Base-by-base conservation (phyloP, 2,888 invertebrate species). In the Cataglyphis albicans region DNA sequence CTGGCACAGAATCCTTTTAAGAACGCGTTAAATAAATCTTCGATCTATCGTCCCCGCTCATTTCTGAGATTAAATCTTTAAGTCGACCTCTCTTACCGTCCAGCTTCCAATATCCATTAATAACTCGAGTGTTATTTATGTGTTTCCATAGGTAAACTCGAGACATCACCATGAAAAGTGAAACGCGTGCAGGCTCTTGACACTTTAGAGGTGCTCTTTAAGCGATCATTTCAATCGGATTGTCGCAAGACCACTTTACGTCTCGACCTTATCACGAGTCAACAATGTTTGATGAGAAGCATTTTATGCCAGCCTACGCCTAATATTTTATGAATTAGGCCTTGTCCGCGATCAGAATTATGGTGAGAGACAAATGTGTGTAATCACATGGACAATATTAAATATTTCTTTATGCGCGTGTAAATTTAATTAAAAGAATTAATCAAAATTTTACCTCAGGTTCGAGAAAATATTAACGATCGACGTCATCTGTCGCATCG, bases 61-160 rank as follows among this genome's bases (percentile, higher is more conserved):
- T 21, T 25, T 48, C n/a, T 10, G 57, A 48, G 59, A 35, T 29
- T 7, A 57, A 61, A 61, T 12, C 35, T 35, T 65, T 32, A 29
- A 29, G 9, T 32, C 59, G 38, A 52, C 15, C 25, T 7, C 6
- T 38, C 25, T 65, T 32, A 18, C 52, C 18, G 38, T 64, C 35
- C 83, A 59, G 70, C 73, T 38, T 52, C 32, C 41, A 61, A 70
- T 84, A 85, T 82, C 75, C 86, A 78, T 88, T 91, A 88, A 90
- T 91, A 91, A 90, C 84, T 85, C 78, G 55, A 70, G 64, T 75
- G 21, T 90, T 90, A 90, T 91, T 91, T 91, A 90, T 90, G 87
- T 90, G 55, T 80, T 18, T 73, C 85, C 84, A 59, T 89, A 91
- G 90, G 84, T 87, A 86, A 89, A 89, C 84, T 87, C 73, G 41